phyloP scores from a whole-genome alignment of 2,797 vertebrate genomes.

The Lithobates sylvaticus region DNA sequence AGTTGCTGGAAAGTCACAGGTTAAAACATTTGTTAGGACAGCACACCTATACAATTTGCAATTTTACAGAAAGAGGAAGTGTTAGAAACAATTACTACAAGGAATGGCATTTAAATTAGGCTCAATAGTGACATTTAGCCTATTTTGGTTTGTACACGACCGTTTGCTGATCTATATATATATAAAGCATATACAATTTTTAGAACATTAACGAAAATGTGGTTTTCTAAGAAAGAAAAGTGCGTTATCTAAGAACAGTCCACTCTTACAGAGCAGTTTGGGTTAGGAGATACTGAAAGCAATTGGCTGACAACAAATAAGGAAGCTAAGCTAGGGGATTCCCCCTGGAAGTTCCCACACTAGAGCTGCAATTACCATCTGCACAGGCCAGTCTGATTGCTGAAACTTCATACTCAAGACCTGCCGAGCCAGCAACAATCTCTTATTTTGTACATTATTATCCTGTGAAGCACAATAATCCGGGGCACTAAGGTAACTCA shows the following conservation, averaged over 20 bases:
- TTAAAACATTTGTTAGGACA: not conserved
- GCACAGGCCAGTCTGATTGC: conserved; percentile 58
- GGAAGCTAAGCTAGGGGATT: conserved; percentile 79
- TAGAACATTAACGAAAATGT: not conserved
- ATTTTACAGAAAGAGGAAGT: conserved; percentile 37
- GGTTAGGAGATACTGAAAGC: conserved; percentile 61
- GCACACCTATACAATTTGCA: not conserved
- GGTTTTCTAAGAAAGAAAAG: conserved; percentile 55
- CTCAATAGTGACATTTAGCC: no score
- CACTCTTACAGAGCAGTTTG: conserved; percentile 11
- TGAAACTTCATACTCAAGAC: conserved; percentile 65
- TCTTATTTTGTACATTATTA: conserved; percentile 7
- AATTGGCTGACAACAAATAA: conserved; percentile 72
- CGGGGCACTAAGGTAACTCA: conserved; percentile 64
- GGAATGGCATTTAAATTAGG: not conserved
- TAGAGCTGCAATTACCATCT: conserved; percentile 52
- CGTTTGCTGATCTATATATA: not conserved
- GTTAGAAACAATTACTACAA: not conserved
- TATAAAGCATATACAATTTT: not conserved
- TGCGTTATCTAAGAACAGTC: conserved; percentile 43
- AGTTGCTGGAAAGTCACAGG: not conserved
- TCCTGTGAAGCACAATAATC: conserved; percentile 56
- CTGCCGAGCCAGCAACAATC: conserved; percentile 42
- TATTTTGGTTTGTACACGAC: not conserved
- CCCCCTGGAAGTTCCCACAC: conserved; percentile 81